Conservation (phyloP, 2,113 vertebrate genomes). For the Hyla sarda region DNA sequence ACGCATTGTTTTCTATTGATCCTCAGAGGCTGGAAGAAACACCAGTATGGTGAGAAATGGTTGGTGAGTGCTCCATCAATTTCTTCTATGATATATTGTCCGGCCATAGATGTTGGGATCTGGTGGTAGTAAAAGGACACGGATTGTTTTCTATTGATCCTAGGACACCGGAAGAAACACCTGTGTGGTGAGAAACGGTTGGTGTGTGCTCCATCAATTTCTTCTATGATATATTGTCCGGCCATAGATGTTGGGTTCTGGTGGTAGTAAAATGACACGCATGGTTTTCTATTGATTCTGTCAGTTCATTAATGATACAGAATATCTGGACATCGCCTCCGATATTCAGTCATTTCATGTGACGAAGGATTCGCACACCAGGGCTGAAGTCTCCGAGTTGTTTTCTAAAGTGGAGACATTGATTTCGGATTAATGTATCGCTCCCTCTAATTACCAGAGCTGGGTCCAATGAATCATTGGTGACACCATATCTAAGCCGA, state of each 20-base stretch:
- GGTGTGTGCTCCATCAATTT: no score
- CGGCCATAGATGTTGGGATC: no score
- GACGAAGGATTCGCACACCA: neutral
- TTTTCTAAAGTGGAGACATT: conserved; percentile 3
- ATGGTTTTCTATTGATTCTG: neutral
- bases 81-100: no score
- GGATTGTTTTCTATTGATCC: no score
- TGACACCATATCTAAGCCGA: neutral
- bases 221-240: no score
- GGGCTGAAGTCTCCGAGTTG: neutral
- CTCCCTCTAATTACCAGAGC: neutral
- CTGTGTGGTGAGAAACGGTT: no score
- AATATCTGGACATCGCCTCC: neutral
- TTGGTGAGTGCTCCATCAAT: no score
- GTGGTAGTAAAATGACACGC: neutral
- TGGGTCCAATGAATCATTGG: neutral
- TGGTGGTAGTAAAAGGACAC: no score
- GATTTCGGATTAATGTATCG: conserved; percentile 17
- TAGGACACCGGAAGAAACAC: no score
- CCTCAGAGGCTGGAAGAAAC: no score
- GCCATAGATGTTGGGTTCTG: neutral
- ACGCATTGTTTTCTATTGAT: no score
- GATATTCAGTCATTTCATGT: neutral
- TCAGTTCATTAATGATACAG: neutral
- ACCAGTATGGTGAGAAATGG: no score